Conservation (phyloP, 2,888 invertebrate species). For the Rhagonycha fulva region DNA sequence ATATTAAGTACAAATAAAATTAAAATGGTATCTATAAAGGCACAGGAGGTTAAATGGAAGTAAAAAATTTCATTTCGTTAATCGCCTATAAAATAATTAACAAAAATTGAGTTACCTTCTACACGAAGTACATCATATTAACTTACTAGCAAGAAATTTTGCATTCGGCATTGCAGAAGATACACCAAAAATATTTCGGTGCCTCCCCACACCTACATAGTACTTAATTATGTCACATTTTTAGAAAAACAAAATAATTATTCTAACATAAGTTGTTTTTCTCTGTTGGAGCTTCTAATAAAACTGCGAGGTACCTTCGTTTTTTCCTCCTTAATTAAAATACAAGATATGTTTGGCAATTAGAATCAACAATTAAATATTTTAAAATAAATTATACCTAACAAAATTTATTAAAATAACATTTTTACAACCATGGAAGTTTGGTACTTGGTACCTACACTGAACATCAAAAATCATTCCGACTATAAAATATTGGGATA, state of each 20-base stretch:
- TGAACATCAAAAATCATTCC: neutral
- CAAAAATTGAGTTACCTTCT: neutral
- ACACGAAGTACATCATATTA: neutral
- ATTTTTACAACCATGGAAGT: neutral
- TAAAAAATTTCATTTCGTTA: neutral
- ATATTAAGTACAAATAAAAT: conserved; percentile 21
- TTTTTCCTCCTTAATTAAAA: neutral
- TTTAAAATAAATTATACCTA: neutral
- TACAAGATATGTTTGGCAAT: conserved; percentile 16
- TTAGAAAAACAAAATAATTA: neutral
- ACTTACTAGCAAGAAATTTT: neutral
- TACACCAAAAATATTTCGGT: neutral
- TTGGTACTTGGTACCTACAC: conserved; percentile 1
- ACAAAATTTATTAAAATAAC: neutral
- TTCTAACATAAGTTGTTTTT: neutral
- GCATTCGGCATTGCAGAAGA: neutral
- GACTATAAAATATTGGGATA: neutral
- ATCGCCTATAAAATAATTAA: neutral
- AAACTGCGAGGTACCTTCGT: neutral
- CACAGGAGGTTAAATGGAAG: conserved; percentile 21
- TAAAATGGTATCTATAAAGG: conserved; percentile 15
- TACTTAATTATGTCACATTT: neutral
- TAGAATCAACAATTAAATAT: neutral
- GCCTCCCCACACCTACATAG: neutral
- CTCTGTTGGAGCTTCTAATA: neutral